Base-by-base conservation (phyloP, 1,140 invertebrate genomes). In the Schlechtendalia chinensis region DNA sequence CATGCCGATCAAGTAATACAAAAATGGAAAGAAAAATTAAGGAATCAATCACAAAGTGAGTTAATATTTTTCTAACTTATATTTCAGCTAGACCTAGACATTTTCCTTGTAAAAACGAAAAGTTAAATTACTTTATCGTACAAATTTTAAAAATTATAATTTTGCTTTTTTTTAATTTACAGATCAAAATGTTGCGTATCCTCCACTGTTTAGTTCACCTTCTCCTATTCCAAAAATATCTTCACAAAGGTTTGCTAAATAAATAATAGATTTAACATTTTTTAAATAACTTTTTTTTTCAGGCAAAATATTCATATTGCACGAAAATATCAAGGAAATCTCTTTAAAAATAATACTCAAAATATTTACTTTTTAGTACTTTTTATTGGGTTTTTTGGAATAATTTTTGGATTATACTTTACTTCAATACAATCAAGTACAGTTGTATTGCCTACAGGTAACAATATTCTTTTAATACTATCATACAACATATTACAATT, bases 21-120 rank as follows among this genome's bases (percentile, higher is more conserved):
- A 71, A 81, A 53, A 39, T 72, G 45, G 29, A 71, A 75, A 65
- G 59, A 75, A 71, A 53, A 75, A 75, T n/a, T 77, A 39, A 19
- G 67, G n/a, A 74, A 27, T 29, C 81, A 77, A 45, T 50, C 61
- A 45, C 67, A 24, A 1, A 27, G 75, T 50, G 29, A 50, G 5
- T 14, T 3, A 24, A 56, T 71, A 32, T 1, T 24, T 47, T 1
- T 24, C n/a, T 32, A 22, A 24, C 45, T 47, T 47, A n/a, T 65
- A 3, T 39, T 12, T 61, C 16, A 59, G 27, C 16, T 45, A 2
- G 16, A 39, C 8, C 32, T 8, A 39, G 8, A 4, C 8, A 39
- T 4, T 39, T 39, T 39, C 8, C 8, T 39, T 39, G n/a, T n/a
- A n/a, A n/a, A n/a, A n/a, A 39, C 32, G 8, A 39, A 39, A 39